These are phyloP conservation scores for Atrichornis clamosus DNA, from an alignment of 2,113 vertebrate genomes.

Conservation along the genomic window DNA sequence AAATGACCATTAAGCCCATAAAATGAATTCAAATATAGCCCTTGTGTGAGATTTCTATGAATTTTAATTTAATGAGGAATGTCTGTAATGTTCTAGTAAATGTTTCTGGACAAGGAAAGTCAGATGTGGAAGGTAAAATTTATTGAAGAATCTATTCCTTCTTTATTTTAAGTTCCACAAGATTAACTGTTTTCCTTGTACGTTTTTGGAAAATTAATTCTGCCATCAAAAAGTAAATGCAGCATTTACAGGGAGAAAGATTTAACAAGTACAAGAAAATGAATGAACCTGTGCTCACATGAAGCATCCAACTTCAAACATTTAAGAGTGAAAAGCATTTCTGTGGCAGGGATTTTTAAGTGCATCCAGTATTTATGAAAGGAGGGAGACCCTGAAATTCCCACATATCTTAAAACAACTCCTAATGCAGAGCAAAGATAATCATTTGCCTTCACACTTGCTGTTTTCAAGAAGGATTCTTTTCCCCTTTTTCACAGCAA, in stretches of 20 bases:
- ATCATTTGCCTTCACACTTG: not conserved
- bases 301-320: not conserved
- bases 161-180: constrained; percentile 38
- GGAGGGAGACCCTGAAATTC: not conserved
- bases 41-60: constrained; percentile 35
- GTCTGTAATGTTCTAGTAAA: constrained; percentile 50
- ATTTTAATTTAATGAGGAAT: constrained; percentile 46
- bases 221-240: not conserved
- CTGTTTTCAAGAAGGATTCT: not conserved
- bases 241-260: not conserved
- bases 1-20: constrained; percentile 31
- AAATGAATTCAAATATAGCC: constrained; percentile 50
- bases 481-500: not conserved
- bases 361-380: not conserved
- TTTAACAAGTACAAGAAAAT: not conserved
- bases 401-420: not conserved
- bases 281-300: not conserved
- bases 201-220: constrained; percentile 19
- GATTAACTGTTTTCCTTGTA: constrained; percentile 2
- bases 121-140: constrained; percentile 23
- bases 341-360: not conserved
- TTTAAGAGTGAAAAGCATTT: not conserved
- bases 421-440: not conserved
- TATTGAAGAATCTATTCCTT: not conserved
- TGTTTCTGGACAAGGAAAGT: constrained; percentile 13